A percentile compares a stretch with the other conserved stretches of the same genome.
These are phyloP conservation scores for Clusia tigrina DNA, from an alignment of 2,888 invertebrate species.

Conservation along the genomic window DNA sequence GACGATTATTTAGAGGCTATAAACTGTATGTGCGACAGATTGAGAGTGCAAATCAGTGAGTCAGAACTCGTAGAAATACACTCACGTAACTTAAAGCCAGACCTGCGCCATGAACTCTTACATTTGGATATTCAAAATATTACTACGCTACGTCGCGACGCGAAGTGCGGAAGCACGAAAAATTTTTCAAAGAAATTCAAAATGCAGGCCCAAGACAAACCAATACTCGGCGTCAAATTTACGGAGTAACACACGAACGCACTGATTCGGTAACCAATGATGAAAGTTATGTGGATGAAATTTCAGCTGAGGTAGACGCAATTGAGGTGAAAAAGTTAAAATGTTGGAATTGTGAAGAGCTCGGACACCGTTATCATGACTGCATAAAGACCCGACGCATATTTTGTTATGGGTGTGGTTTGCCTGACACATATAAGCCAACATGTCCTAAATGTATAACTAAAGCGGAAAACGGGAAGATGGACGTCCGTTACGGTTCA, in stretches of 20 bases:
- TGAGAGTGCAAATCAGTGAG: not conserved
- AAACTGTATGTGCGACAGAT: not conserved
- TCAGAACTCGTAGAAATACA: not conserved
- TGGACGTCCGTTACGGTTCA: not conserved
- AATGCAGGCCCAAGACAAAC: not conserved
- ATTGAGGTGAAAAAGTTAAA: not conserved
- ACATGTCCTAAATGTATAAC: not conserved
- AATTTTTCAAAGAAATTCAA: not conserved
- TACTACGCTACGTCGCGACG: not conserved
- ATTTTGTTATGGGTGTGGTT: not conserved
- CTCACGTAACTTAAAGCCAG: not conserved
- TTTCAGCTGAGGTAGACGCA: not conserved
- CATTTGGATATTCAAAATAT: not conserved
- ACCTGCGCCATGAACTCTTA: not conserved
- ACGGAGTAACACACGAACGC: too few species aligned
- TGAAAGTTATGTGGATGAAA: not conserved
- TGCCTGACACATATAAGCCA: not conserved
- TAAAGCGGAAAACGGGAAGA: not conserved
- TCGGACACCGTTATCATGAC: not conserved
- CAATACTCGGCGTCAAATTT: not conserved
- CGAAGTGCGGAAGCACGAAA: not conserved
- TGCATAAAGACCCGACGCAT: not conserved
- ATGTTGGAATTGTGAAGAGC: conserved; percentile 1
- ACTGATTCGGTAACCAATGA: too few species aligned
- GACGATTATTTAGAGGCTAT: not conserved